Percentiles rank a stretch among this genome's conserved stretches.
phyloP scores from a whole-genome alignment of 2,888 invertebrate species.

The Euplagia quadripunctaria region DNA sequence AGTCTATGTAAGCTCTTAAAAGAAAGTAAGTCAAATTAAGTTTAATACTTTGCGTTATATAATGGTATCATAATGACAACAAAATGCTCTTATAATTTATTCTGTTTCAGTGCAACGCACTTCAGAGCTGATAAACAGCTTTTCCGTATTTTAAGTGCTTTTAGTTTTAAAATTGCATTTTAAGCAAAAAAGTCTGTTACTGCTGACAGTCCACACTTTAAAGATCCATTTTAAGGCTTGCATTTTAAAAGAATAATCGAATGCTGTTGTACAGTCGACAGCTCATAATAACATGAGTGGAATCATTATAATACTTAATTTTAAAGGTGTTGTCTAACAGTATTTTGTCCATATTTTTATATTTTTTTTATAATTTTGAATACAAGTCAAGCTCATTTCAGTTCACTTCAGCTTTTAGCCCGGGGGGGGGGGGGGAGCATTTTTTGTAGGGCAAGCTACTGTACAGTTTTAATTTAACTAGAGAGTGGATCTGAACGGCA shows the following conservation, averaged over 20 bases:
- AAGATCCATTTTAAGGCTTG: not conserved
- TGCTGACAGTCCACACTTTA: not conserved
- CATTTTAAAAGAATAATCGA: not conserved
- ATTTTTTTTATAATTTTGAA: too few species aligned
- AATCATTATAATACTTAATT: not conserved
- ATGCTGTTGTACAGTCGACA: not conserved
- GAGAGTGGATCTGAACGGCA: too few species aligned
- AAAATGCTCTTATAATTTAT: not conserved
- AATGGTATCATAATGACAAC: not conserved
- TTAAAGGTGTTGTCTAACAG: too few species aligned
- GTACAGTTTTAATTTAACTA: too few species aligned
- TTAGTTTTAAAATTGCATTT: not conserved
- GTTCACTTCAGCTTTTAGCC: too few species aligned
- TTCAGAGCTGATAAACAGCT: not conserved
- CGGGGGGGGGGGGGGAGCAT: too few species aligned
- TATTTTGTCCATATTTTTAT: too few species aligned
- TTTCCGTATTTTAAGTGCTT: slow-evolving; percentile 1
- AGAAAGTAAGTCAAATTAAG: not conserved
- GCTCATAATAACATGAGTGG: not conserved
- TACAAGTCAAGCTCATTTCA: too few species aligned
- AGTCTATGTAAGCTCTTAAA: not conserved
- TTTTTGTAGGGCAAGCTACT: too few species aligned
- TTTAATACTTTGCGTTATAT: not conserved
- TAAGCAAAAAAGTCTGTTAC: not conserved
- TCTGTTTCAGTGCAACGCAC: not conserved